These are phyloP conservation scores for Typhlichthys subterraneus DNA, from an alignment of 2,797 vertebrate genomes.

Conservation along the genomic window DNA sequence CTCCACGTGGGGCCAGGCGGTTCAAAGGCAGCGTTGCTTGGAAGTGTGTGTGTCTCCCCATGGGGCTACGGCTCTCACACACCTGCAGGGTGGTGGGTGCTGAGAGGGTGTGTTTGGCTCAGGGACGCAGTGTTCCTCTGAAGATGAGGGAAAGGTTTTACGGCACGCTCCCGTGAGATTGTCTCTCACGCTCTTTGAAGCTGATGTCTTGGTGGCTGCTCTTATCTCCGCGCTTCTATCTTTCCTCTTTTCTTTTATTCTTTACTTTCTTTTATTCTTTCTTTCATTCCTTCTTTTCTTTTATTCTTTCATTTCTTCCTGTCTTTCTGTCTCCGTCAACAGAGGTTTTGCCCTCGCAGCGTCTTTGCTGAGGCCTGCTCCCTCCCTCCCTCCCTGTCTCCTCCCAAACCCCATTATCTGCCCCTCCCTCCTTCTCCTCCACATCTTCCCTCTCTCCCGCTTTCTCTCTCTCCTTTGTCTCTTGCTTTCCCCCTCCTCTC, in stretches of 20 bases:
- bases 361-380: conserved; percentile 56
- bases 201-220: conserved; percentile 90
- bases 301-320: conserved; percentile 37
- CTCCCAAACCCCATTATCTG: neutral
- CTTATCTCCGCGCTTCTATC: conserved; percentile 92
- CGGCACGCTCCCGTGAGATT: conserved; percentile 79
- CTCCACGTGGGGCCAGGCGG: conserved; percentile 65
- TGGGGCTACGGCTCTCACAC: conserved; percentile 60
- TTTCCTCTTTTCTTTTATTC: conserved; percentile 79
- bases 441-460: conserved; percentile 30
- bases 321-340: conserved; percentile 42
- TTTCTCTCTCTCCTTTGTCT: conserved; percentile 1
- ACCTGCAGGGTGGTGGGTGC: conserved; percentile 68
- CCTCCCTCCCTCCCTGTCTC: conserved; percentile 1
- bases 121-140: conserved; percentile 77
- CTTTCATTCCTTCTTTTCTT: conserved; percentile 21
- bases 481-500: conserved; percentile 56
- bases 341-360: conserved; percentile 39
- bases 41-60: conserved; percentile 65
- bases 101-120: conserved; percentile 75
- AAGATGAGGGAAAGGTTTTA: conserved; percentile 87
- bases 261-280: conserved; percentile 36
- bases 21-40: conserved; percentile 70
- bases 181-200: conserved; percentile 86
- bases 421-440: conserved; percentile 30